Conservation (phyloP, 2,888 invertebrate species). For the Spisula solida region DNA sequence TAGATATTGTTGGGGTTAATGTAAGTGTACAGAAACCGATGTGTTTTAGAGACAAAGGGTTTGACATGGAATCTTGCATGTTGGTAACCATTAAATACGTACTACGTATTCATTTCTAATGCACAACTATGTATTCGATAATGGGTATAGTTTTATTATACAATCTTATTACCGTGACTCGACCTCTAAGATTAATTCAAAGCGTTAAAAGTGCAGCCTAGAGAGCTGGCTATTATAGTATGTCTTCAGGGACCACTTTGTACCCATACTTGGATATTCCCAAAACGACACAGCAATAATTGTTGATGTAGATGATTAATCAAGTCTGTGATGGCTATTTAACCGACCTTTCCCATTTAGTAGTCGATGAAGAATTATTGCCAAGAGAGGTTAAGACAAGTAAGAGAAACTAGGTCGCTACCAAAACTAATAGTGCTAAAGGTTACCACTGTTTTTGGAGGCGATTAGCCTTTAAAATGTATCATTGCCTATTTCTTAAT, state of each 20-base stretch:
- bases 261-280: background rate
- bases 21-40: background rate
- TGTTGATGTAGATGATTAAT: background rate
- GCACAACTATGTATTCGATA: background rate
- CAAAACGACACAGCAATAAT: background rate
- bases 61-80: background rate
- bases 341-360: background rate
- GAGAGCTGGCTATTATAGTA: background rate
- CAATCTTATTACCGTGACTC: background rate
- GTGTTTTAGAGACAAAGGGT: background rate
- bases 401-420: background rate
- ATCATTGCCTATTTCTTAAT: too few relatives aligned
- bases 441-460: background rate
- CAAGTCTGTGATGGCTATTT: background rate
- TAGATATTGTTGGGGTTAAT: too few relatives aligned
- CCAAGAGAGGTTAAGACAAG: background rate
- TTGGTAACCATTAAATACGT: background rate
- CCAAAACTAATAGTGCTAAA: background rate
- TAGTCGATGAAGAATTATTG: background rate
- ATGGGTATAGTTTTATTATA: background rate
- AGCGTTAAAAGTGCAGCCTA: background rate
- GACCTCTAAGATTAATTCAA: constrained; percentile 2
- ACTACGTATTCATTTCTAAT: background rate
- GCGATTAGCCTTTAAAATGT: too few relatives aligned
- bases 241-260: background rate